Evolutionary conservation across 1,140 invertebrate genomes (phyloP).

Genomic region (Procambarus clarkii): DNA sequence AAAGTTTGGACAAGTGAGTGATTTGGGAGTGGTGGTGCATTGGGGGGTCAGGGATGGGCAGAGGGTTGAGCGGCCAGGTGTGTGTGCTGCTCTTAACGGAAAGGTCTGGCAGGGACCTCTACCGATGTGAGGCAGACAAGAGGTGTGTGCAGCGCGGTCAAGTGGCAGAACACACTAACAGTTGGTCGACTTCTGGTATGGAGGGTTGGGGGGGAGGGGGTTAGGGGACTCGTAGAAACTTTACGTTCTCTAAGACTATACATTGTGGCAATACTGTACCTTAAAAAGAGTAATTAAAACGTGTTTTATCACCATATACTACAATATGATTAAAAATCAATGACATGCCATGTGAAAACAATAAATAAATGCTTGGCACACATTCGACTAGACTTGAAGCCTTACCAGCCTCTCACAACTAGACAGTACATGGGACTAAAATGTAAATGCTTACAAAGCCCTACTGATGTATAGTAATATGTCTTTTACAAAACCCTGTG

Average conservation of each 20-base stretch:
- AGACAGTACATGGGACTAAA: constrained; percentile 53
- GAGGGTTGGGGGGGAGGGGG: constrained; percentile 35
- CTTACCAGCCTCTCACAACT: constrained; percentile 32
- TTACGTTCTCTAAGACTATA: constrained; percentile 62
- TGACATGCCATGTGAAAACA: constrained; percentile 64
- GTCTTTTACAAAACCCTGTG: constrained; percentile 70
- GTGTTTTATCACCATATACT: constrained; percentile 58
- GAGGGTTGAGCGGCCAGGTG: not conserved
- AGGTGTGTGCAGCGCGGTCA: constrained; percentile 50
- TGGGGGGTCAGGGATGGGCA: constrained; percentile 3
- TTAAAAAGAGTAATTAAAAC: constrained; percentile 45
- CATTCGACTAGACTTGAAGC: constrained; percentile 66
- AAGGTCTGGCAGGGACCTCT: constrained; percentile 14
- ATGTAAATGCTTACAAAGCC: constrained; percentile 53
- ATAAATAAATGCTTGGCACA: constrained; percentile 65
- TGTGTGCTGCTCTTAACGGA: constrained; percentile 18
- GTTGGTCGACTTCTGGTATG: constrained; percentile 48
- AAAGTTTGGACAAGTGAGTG: not conserved
- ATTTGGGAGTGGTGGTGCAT: not conserved
- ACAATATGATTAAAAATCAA: constrained; percentile 61
- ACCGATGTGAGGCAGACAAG: constrained; percentile 45
- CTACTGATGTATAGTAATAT: constrained; percentile 52
- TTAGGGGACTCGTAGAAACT: constrained; percentile 52
- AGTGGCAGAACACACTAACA: constrained; percentile 50
- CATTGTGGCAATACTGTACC: constrained; percentile 48